These are phyloP conservation scores for Erebia ligea DNA, from an alignment of 2,888 invertebrate genomes.

Conservation along the genomic window DNA sequence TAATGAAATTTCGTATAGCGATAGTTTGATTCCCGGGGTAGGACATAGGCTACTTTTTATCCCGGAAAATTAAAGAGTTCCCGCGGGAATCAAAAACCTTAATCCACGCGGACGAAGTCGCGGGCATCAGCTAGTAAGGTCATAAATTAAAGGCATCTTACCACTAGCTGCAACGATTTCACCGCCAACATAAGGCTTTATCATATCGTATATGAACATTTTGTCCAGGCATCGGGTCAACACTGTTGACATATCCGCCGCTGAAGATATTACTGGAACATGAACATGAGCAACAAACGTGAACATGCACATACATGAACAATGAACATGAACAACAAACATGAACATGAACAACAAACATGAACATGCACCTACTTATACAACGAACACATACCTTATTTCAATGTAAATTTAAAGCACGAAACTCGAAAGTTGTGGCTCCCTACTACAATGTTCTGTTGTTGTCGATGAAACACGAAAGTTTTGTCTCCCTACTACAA, in stretches of 20 bases:
- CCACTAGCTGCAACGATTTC: constrained; percentile 22
- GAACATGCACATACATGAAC: no score
- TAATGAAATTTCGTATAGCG: no score
- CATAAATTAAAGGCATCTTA: constrained; percentile 11
- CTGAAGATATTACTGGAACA: constrained; percentile 22
- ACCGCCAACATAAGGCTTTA: constrained; percentile 27
- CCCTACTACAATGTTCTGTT: no score
- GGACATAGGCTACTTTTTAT: no score
- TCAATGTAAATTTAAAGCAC: no score
- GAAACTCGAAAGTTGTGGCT: no score
- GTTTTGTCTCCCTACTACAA: no score
- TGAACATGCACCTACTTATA: no score
- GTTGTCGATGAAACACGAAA: no score
- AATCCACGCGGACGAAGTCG: not conserved
- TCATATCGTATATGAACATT: constrained; percentile 28
- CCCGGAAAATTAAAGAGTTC: no score
- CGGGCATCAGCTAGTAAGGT: not conserved
- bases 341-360: not conserved
- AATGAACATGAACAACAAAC: not conserved
- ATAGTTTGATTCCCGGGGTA: no score
- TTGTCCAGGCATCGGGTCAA: constrained; percentile 22
- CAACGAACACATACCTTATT: no score
- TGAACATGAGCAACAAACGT: not conserved
- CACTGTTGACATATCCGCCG: constrained; percentile 21
- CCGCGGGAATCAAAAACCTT: not conserved